These are phyloP conservation scores for Druon quercuslanigerum DNA, from an alignment of 1,140 invertebrate species.

Conservation along the genomic window DNA sequence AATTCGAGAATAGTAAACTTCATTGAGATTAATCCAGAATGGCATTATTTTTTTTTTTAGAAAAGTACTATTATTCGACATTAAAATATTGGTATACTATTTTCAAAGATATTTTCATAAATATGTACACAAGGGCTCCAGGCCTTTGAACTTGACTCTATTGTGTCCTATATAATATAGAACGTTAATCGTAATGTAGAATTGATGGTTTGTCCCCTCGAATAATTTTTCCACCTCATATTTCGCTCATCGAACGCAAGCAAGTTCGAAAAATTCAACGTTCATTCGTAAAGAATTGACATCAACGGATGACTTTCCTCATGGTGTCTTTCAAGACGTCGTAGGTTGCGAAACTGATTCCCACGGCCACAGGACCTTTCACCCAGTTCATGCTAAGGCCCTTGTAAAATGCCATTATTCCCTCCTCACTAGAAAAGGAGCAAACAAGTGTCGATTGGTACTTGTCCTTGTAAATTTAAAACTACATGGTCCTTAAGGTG, in stretches of 20 bases:
- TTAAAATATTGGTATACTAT: neutral
- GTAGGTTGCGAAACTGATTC: slow-evolving; percentile 97
- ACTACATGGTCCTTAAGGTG: too few relatives aligned
- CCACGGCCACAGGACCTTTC: slow-evolving; percentile 98
- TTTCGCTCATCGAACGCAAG: too few relatives aligned
- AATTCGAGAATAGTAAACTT: neutral
- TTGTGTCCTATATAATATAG: neutral
- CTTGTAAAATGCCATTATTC: slow-evolving; percentile 96
- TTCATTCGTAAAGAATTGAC: neutral
- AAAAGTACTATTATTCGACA: slow-evolving; percentile 2
- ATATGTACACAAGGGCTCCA: neutral
- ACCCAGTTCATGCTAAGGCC: slow-evolving; percentile 99
- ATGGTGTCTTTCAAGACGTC: slow-evolving; percentile 86
- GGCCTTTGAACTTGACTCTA: neutral
- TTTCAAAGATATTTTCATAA: slow-evolving; percentile 11
- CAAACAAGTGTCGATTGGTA: slow-evolving; percentile 25
- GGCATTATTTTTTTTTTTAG: neutral
- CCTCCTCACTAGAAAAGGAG: slow-evolving; percentile 84
- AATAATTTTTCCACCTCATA: neutral
- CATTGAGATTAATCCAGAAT: neutral
- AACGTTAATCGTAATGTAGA: neutral
- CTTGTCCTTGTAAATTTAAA: too few relatives aligned
- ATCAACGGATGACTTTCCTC: slow-evolving; percentile 59
- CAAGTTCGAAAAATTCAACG: neutral
- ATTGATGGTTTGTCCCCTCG: neutral